phyloP scores from a whole-genome alignment of 2,888 invertebrate genomes.

The Erebia palarica region DNA sequence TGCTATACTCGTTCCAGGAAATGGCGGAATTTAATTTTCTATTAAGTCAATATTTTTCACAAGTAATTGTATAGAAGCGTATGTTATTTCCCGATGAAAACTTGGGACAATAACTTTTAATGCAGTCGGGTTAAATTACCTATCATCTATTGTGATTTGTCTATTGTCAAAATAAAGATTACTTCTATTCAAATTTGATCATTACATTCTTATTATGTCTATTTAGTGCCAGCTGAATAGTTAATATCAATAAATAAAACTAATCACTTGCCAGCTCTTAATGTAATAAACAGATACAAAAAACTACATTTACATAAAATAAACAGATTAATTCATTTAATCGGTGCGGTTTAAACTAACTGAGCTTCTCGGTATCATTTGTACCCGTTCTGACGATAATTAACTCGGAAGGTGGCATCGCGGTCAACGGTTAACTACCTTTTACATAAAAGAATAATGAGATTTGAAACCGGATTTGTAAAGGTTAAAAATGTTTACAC shows the following conservation, averaged over 20 bases:
- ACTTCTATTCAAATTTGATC: background rate
- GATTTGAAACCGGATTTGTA: slow-evolving; percentile 58
- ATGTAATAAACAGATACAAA: slow-evolving; percentile 54
- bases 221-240: background rate
- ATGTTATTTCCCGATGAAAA: background rate
- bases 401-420: slow-evolving; percentile 62
- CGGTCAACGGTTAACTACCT: slow-evolving; percentile 67
- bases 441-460: slow-evolving; percentile 70
- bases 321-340: slow-evolving; percentile 76
- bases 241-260: slow-evolving; percentile 3
- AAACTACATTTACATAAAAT: slow-evolving; percentile 74
- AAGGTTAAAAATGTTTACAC: slow-evolving; percentile 62
- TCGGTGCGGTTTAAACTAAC: slow-evolving; percentile 65
- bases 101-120: too few relatives aligned
- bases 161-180: too few relatives aligned
- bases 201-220: background rate
- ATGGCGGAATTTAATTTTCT: slow-evolving; percentile 4
- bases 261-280: background rate
- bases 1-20: background rate
- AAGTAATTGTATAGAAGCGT: background rate
- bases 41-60: slow-evolving; percentile 5
- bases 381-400: slow-evolving; percentile 76
- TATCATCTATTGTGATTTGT: too few relatives aligned
- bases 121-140: too few relatives aligned
- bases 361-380: slow-evolving; percentile 70